These are phyloP conservation scores for Drosophila cracens DNA, from an alignment of 2,888 invertebrate genomes.

Conservation along the genomic window DNA sequence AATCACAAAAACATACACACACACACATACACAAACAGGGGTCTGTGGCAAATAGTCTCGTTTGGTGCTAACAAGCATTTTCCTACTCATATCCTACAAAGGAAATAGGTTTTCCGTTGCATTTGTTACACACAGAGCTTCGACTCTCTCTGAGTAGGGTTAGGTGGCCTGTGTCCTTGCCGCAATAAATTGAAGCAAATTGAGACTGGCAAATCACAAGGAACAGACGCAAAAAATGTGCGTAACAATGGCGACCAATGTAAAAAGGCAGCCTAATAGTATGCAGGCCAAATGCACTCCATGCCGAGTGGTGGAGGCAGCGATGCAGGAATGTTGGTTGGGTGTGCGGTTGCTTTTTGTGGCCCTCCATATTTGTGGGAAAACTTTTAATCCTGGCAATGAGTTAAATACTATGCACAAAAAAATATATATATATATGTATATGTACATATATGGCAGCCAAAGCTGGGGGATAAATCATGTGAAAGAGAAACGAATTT, in stretches of 20 bases:
- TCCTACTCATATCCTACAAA: constrained; percentile 71
- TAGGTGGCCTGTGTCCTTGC: background rate
- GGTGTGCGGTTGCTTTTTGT: constrained; percentile 25
- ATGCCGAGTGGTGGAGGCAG: too few species aligned
- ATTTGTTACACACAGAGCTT: constrained; percentile 50
- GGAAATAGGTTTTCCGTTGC: constrained; percentile 76
- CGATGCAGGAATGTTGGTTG: constrained; percentile 1
- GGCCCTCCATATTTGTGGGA: constrained; percentile 18
- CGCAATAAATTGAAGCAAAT: constrained; percentile 8
- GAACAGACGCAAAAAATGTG: constrained; percentile 43
- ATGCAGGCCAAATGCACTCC: constrained; percentile 37
- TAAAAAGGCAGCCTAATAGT: constrained; percentile 44
- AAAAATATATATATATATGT: background rate
- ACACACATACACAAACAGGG: background rate
- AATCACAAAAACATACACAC: constrained; percentile 4
- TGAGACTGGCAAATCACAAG: constrained; percentile 37
- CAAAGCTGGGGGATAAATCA: constrained; percentile 16
- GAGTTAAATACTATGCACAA: constrained; percentile 19
- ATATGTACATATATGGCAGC: constrained; percentile 2
- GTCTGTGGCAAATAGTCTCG: constrained; percentile 45
- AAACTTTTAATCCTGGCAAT: constrained; percentile 50
- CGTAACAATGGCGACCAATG: constrained; percentile 50
- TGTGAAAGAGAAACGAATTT: background rate
- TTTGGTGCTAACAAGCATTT: constrained; percentile 72
- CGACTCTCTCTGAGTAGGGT: background rate